A percentile compares a stretch with the other conserved stretches of the same genome.
Evolutionary conservation across 2,888 invertebrate genomes (phyloP).

Genomic region (Corbicula japonica): DNA sequence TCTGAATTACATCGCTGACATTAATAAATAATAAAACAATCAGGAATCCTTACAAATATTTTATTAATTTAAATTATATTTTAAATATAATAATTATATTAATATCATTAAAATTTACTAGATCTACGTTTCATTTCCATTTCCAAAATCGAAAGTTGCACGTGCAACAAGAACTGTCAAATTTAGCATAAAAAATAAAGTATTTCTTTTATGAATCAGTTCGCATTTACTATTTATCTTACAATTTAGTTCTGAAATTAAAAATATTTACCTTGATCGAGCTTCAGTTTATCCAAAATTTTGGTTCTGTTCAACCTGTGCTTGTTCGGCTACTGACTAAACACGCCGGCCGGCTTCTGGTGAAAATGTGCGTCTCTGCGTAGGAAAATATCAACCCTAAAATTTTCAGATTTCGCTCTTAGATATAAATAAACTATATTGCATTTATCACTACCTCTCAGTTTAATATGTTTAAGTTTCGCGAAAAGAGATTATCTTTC

Average conservation of each 20-base stretch:
- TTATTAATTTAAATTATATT: no score
- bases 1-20: no score
- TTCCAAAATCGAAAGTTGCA: neutral
- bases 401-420: no score
- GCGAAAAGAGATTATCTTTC: no score
- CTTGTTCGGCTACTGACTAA: conserved; percentile 24
- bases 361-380: conserved; percentile 14
- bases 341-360: conserved; percentile 50
- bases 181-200: neutral
- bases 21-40: no score
- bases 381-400: conserved; percentile 38
- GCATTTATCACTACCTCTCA: no score
- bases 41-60: no score
- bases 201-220: neutral
- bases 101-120: no score
- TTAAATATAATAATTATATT: no score
- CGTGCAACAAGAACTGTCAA: neutral
- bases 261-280: conserved; percentile 12
- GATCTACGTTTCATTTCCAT: no score
- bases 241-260: neutral
- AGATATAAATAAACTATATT: no score
- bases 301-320: neutral
- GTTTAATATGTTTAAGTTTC: no score
- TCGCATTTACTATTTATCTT: neutral
- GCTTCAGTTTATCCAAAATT: neutral